Evolutionary conservation across 92 coral and sea anemone species (phyloP), one percentile per base, ranked within the genome.

Genomic region (Nematostella vectensis): DNA sequence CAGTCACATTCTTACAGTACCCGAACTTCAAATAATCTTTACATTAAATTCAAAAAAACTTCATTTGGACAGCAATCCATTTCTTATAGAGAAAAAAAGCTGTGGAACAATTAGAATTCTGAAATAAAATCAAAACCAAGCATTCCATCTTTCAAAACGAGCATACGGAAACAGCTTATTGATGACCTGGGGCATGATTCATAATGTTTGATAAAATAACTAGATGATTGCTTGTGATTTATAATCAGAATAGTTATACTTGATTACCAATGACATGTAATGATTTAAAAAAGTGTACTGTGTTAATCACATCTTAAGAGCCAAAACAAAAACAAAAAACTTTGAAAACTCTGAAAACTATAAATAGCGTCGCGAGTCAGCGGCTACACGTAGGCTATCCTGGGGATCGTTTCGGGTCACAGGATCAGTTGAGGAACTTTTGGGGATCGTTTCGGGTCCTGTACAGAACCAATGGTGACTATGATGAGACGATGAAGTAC

Each of bases 111-210:
- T 15, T 33, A 6, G 40, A 33, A 15, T 33, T 33, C 40, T 33
- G 40, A 33, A 33, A 6, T 33, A 33, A 33, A 33, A 33, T 33
- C 40, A 33, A 33, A 33, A 33, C 40, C 8, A 6, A 33, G 40
- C 40, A 33, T 33, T 33, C 40, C 6, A 33, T 33, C 40, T 33
- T 33, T 33, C 40, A 33, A 33, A 33, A 33, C 15, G 15, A 33
- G 40, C 40, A 33, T 33, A 33, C 40, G 40, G 40, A 33, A 33
- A 33, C n/a, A 33, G 40, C 40, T 33, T 15, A 33, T 33, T 33
- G 15, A 33, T 33, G 40, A 33, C 40, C 15, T 15, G 40, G 40
- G 6, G 40, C 40, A 33, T 33, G 40, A 33, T 33, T 33, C 40
- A 33, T 33, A 33, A 33, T 33, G 40, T 33, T 33, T 33, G 40